Evolutionary conservation across 2,113 vertebrate species (phyloP), one percentile per base, ranked within the genome.

Genomic region (Indicator maculatus): DNA sequence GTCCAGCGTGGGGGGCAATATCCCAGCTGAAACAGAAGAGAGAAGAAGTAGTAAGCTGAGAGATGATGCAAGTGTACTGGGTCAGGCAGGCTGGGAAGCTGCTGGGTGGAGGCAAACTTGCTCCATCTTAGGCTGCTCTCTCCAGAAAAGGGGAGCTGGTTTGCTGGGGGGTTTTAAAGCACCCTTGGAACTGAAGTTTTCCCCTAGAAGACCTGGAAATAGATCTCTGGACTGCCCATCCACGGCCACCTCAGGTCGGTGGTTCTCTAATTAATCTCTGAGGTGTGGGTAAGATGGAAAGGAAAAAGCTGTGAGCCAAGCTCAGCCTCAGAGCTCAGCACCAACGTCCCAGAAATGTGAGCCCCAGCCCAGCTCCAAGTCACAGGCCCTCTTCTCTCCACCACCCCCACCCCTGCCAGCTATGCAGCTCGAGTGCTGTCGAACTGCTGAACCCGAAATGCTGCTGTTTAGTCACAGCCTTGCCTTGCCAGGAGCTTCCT

Each of bases 361-460:
- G n/a, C 36, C 45, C 83, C 59, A 89, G 59, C 87, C 69, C 71
- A 5, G 12, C 63, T 27, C 52, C 16, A 28, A 6, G 33, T 6
- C 5, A 1, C 10, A 21, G 66, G 30, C 63, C 26, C 70, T 67
- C 60, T 41, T n/a, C 45, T 11, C 58, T 10, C 30, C 16, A 2
- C 58, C 26, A 1, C 67, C 21, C 50, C 50, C 93, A 16, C 61
- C 3, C 2, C 58, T 59, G 78, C 74, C 66, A 66, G 66, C 58
- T 6, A 4, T 3, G 15, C 61, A 23, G 70, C 88, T 5, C 3
- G 12, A 30, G 36, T 0, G 36, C n/a, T 24, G 24, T 8, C 12
- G 3, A n/a, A 4, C 78, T 33, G 2, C 44, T 1, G 31, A 53
- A 4, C 85, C 36, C 9, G 0, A 33, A 67, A 23, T 0, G 33